Conservation (phyloP, 2,888 invertebrate genomes). For the Volucella bombylans region DNA sequence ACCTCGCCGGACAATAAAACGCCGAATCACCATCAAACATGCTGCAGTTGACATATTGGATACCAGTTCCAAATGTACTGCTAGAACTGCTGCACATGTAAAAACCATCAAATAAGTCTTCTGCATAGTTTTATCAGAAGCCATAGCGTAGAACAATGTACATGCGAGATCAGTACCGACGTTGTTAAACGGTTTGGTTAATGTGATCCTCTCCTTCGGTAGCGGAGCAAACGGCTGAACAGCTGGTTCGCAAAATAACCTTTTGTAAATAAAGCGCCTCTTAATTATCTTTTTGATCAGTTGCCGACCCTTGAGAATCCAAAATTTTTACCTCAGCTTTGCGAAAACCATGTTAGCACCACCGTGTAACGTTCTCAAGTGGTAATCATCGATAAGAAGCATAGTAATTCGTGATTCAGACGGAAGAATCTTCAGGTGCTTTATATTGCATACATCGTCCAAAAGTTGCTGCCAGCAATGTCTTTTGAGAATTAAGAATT, state of each 20-base stretch:
- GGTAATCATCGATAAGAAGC: no score
- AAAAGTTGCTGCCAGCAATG: constrained; percentile 16
- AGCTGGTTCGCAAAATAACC: constrained; percentile 15
- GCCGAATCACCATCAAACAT: constrained; percentile 24
- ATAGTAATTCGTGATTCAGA: no score
- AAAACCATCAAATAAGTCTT: constrained; percentile 31
- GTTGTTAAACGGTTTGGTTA: constrained; percentile 26
- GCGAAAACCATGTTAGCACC: no score
- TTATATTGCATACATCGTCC: background rate
- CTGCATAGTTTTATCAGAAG: background rate
- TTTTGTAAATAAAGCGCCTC: constrained; percentile 9
- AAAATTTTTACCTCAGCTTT: no score
- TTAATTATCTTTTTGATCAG: constrained; percentile 4
- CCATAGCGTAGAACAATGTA: constrained; percentile 14
- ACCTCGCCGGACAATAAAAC: constrained; percentile 36
- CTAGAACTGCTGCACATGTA: constrained; percentile 24
- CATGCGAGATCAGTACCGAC: constrained; percentile 29
- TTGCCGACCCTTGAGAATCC: constrained; percentile 32
- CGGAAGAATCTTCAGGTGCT: no score
- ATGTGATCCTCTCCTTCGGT: constrained; percentile 19
- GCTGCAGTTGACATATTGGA: constrained; percentile 16
- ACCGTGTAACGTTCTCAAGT: no score
- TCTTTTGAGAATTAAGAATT: background rate
- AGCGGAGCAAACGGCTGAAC: constrained; percentile 32
- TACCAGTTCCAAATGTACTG: constrained; percentile 28